Conservation (phyloP, 2,888 invertebrate genomes). For the Ectropis crepuscularia region DNA sequence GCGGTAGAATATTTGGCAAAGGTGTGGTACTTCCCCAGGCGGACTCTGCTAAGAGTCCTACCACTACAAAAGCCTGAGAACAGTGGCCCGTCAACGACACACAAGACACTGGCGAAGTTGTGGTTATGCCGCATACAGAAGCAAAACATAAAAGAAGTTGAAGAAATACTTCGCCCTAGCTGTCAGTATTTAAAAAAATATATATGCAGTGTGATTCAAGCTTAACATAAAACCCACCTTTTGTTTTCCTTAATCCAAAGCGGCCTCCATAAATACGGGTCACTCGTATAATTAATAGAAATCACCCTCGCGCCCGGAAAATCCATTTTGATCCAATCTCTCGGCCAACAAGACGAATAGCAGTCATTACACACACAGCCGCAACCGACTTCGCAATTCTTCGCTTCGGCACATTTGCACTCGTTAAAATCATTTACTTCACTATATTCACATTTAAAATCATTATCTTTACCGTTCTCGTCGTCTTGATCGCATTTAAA, state of each 20-base stretch:
- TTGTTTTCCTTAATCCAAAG: slow-evolving; percentile 88
- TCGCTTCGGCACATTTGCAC: slow-evolving; percentile 50
- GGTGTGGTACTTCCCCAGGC: no score
- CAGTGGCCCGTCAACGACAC: no score
- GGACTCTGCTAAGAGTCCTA: no score
- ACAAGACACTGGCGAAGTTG: no score
- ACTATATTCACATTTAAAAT: slow-evolving; percentile 38
- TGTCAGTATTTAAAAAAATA: not conserved
- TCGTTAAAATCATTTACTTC: slow-evolving; percentile 40
- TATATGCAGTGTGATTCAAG: not conserved
- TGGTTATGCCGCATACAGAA: no score
- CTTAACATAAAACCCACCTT: slow-evolving; percentile 69
- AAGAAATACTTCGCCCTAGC: no score
- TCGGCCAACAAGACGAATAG: slow-evolving; percentile 91
- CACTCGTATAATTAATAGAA: slow-evolving; percentile 92
- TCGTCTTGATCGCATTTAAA: slow-evolving; percentile 30
- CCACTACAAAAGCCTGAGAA: no score
- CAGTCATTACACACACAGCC: slow-evolving; percentile 76
- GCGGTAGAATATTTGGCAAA: no score
- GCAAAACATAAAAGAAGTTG: no score
- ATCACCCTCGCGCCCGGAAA: slow-evolving; percentile 91
- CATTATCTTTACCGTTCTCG: slow-evolving; percentile 30
- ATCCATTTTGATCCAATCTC: slow-evolving; percentile 93
- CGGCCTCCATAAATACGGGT: slow-evolving; percentile 90
- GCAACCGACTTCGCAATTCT: slow-evolving; percentile 64